Evolutionary conservation across 2,888 invertebrate genomes (phyloP).

Genomic region (Fragum whitleyi): DNA sequence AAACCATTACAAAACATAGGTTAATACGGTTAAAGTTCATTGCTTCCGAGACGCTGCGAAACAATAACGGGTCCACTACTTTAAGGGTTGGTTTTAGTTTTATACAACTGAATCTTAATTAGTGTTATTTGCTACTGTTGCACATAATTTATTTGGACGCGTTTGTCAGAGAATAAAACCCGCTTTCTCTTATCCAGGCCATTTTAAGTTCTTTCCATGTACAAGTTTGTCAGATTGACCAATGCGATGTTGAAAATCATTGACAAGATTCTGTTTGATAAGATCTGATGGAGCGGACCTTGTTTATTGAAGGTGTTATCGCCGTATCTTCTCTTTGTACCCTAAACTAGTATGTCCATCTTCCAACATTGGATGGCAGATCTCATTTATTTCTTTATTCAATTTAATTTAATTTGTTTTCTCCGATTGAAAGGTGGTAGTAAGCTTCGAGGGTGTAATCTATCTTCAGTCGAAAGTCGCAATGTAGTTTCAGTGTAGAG

Average conservation of each 20-base stretch:
- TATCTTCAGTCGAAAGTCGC: too few relatives aligned
- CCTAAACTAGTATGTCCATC: neutral
- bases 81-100: too few relatives aligned
- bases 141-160: too few relatives aligned
- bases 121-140: too few relatives aligned
- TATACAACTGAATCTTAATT: too few relatives aligned
- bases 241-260: neutral
- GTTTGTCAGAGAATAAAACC: too few relatives aligned
- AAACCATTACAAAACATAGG: too few relatives aligned
- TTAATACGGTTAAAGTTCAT: too few relatives aligned
- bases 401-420: slow-evolving; percentile 3
- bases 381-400: slow-evolving; percentile 19
- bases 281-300: slow-evolving; percentile 5
- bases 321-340: slow-evolving; percentile 20
- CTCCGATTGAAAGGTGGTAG: neutral
- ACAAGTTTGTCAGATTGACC: slow-evolving; percentile 9
- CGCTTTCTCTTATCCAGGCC: neutral
- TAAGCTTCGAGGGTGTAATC: neutral
- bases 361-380: neutral
- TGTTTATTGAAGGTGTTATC: slow-evolving; percentile 14
- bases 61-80: too few relatives aligned
- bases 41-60: too few relatives aligned
- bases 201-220: neutral
- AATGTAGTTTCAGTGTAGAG: too few relatives aligned
- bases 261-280: slow-evolving; percentile 17